These are phyloP conservation scores for Gymnogyps californianus DNA, from an alignment of 2,113 vertebrate genomes.

Conservation along the genomic window DNA sequence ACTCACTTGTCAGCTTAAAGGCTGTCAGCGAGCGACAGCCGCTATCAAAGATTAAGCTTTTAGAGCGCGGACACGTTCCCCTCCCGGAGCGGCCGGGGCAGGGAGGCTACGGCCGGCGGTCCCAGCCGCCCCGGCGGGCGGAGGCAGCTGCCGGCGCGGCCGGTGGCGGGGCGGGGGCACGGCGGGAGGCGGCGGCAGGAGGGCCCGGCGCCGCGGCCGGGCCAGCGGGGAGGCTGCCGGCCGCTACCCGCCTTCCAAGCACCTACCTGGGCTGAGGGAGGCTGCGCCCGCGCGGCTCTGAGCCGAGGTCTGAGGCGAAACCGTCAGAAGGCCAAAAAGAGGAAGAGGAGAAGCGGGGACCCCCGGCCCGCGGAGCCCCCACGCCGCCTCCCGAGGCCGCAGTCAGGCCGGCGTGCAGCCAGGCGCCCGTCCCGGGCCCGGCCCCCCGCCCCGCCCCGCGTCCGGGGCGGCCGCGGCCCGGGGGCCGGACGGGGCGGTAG, in stretches of 20 bases:
- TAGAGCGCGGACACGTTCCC: background rate
- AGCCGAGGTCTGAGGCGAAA: background rate
- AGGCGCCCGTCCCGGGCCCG: background rate
- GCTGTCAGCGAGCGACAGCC: background rate
- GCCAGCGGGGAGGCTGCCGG: background rate
- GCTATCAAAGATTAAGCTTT: background rate
- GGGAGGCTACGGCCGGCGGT: no score
- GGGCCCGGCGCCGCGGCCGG: background rate
- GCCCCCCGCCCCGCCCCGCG: background rate
- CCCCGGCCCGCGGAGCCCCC: background rate
- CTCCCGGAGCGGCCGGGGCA: background rate
- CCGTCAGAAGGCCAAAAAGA: background rate
- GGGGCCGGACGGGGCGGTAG: background rate
- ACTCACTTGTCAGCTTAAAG: background rate
- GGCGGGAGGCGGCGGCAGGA: background rate
- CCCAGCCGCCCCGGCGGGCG: background rate
- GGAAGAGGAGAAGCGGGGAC: background rate
- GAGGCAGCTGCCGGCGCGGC: background rate
- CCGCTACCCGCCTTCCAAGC: background rate
- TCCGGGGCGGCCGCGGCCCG: background rate
- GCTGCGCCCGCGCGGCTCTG: background rate
- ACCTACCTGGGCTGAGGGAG: constrained; percentile 34
- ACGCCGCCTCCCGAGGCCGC: background rate
- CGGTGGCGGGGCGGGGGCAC: background rate
- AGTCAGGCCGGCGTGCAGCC: background rate